Evolutionary conservation across 2,888 invertebrate species (phyloP), one percentile per base, ranked within the genome.

Genomic region (Proisotoma minuta): DNA sequence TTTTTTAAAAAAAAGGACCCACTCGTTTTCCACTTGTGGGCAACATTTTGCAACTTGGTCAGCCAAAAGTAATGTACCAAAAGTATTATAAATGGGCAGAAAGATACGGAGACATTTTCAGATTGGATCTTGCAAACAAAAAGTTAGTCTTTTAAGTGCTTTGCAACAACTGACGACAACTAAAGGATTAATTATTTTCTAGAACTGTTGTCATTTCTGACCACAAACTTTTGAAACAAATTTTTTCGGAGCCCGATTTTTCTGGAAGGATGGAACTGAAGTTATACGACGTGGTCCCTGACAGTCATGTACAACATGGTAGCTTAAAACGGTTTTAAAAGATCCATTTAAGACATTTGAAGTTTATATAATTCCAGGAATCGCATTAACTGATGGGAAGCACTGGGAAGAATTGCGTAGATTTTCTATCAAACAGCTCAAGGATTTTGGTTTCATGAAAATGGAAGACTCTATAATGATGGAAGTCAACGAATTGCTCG

Each of bases 341-440:
- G 8, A 34, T 34, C 43, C 18, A 43, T 43, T 43, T 18, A 43
- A 12, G 20, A 43, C 43, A 12, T 43, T 5, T 12, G n/a, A n/a
- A n/a, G n/a, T 43, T 43, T 43, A 12, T 43, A 5, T 20, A 43
- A 34, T 10, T 34, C 20, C 5, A 43, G 43, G 43, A 5, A n/a
- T 43, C 20, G 5, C 20, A n/a, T 18, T 18, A 5, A n/a, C 65
- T n/a, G 62, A 65, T 5, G 63, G 65, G 1, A 15, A 47, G 1
- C 43, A 40, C 23, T 68, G 68, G 68, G 65, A 59, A 18, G 34
- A 51, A 12, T 62, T 59, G 27, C 28, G 68, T 1, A 50, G 62
- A 4, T 68, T 65, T 24, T 63, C 60, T 2, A 27, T 68, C 2
- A 48, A 61, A 24, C 54, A 47, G 8, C 47, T 67, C 1, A 18